Conservation (phyloP, 2,888 invertebrate genomes). For the Miltochrista miniata region DNA sequence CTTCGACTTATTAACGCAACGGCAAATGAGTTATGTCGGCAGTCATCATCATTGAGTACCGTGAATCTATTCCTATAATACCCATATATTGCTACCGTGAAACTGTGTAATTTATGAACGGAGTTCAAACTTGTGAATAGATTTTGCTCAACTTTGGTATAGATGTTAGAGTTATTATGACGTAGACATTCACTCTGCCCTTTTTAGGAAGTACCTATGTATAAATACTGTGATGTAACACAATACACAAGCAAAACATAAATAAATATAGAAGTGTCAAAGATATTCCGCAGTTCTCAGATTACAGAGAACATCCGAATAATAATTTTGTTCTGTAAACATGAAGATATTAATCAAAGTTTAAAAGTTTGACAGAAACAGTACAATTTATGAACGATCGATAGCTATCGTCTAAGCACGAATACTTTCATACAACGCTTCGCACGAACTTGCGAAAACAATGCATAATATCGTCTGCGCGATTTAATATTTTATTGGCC, state of each 20-base stretch:
- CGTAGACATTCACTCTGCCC: too few relatives aligned
- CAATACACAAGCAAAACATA: too few relatives aligned
- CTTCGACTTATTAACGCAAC: slow-evolving; percentile 58
- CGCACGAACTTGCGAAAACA: slow-evolving; percentile 35
- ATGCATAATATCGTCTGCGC: slow-evolving; percentile 49
- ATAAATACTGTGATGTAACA: too few relatives aligned
- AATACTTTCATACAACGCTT: slow-evolving; percentile 34
- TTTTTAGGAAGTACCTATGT: too few relatives aligned
- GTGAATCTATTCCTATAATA: slow-evolving; percentile 47
- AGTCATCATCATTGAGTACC: slow-evolving; percentile 65
- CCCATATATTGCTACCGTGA: too few relatives aligned
- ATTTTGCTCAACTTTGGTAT: too few relatives aligned
- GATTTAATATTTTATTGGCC: slow-evolving; percentile 55
- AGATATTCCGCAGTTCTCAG: too few relatives aligned
- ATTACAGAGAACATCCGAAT: slow-evolving; percentile 6
- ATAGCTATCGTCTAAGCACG: slow-evolving; percentile 27
- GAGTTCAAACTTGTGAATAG: too few relatives aligned
- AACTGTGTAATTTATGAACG: too few relatives aligned
- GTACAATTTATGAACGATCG: slow-evolving; percentile 23
- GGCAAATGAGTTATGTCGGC: slow-evolving; percentile 73
- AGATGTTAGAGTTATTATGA: too few relatives aligned
- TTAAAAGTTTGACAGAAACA: slow-evolving; percentile 21
- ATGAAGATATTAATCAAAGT: slow-evolving; percentile 23
- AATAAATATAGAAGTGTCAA: too few relatives aligned
- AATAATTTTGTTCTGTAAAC: slow-evolving; percentile 10